Base-by-base conservation (phyloP, 2,888 invertebrate genomes). In the Caenorhabditis auriculariae region DNA sequence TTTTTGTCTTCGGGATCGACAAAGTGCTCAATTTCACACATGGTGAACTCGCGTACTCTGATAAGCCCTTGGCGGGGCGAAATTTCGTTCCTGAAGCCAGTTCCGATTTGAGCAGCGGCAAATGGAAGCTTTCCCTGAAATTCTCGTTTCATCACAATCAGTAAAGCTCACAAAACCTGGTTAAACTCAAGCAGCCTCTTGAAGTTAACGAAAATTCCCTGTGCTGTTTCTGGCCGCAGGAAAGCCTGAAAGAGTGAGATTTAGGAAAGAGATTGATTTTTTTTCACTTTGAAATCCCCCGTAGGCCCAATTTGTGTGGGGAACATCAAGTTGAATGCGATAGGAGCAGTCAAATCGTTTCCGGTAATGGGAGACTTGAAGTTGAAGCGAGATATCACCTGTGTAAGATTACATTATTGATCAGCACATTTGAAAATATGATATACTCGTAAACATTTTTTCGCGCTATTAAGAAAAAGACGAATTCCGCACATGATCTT, bases 191-290 rank as follows among this genome's bases (percentile, higher is more conserved):
- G 83, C 26, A 99, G 86, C 15, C 98, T 87, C 83, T 98, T 98
- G 83, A 99, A 99, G 84, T 99, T 99, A 0, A 99, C 96, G 85
- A 99, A 99, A 73, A 99, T 99, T 26, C 98, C 98, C 83, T 99
- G 98, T 0, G 98, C 98, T 15, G 98, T 99, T 86, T 99, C 98
- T 23, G 98, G 98, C 59, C 98, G 88, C 23, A 99, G 86, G 82
- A 90, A 98, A 17, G 80, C 80, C 51, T 51, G 28, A 39, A 15
- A 44, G 35, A n/a, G 23, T 3, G 12, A 26, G 12, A 44, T 17
- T 23, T 17, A 44, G 9, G 7, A 12, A 41, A 46, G 19, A 24
- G 15, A 5, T 23, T 28, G 19, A 45, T n/a, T 28, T 17, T 9
- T 23, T 21, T 15, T 9, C 15, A 39, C 43, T 37, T 93, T 93